phyloP scores from a whole-genome alignment of 2,888 invertebrate genomes.

The Odontomyia ornata region DNA sequence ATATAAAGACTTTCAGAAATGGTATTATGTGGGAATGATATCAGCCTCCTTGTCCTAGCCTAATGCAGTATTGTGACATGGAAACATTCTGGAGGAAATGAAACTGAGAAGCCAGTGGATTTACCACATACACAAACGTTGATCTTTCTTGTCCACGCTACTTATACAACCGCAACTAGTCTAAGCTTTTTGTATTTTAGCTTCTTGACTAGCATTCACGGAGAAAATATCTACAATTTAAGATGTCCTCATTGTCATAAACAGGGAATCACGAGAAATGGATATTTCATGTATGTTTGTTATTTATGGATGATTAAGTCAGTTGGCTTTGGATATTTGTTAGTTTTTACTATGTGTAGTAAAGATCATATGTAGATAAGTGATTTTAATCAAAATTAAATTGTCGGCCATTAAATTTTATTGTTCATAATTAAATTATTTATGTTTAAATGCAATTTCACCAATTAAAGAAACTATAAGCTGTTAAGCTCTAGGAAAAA shows the following conservation, averaged over 20 bases:
- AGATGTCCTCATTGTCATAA: slow-evolving; percentile 47
- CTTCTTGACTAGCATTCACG: slow-evolving; percentile 43
- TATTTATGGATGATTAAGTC: slow-evolving; percentile 48
- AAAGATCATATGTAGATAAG: too few species aligned
- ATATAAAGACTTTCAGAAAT: slow-evolving; percentile 46
- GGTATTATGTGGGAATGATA: slow-evolving; percentile 32
- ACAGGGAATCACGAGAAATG: slow-evolving; percentile 44
- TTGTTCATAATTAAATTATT: too few species aligned
- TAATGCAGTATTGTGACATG: too few species aligned
- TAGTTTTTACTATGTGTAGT: too few species aligned
- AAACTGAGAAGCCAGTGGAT: slow-evolving; percentile 19
- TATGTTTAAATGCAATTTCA: too few species aligned
- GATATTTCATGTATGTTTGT: slow-evolving; percentile 46
- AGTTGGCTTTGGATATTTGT: neutral
- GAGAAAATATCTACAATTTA: slow-evolving; percentile 47
- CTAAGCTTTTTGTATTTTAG: neutral
- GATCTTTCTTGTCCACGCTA: neutral
- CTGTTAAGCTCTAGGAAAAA: too few species aligned
- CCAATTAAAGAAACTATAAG: too few species aligned
- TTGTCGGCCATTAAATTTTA: too few species aligned
- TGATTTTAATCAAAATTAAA: too few species aligned
- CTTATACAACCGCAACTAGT: neutral
- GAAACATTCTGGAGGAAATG: neutral
- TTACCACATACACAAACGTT: neutral
- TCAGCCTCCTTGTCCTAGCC: slow-evolving; percentile 24